Conservation (phyloP, 1,140 invertebrate genomes). For the Sipha flava region DNA sequence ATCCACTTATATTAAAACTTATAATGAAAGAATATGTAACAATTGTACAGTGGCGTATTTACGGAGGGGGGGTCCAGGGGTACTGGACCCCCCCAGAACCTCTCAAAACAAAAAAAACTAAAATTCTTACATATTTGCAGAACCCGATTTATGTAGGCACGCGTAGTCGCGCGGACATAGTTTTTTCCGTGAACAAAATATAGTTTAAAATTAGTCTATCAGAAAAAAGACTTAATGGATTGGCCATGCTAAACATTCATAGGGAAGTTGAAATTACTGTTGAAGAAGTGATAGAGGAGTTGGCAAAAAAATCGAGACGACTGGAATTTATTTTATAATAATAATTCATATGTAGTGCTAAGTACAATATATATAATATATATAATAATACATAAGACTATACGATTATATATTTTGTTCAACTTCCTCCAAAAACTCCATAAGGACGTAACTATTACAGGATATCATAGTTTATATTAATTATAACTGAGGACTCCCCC, state of each 20-base stretch:
- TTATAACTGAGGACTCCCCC: not conserved
- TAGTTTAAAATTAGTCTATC: too few relatives aligned
- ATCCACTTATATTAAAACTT: too few relatives aligned
- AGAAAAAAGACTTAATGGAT: not conserved
- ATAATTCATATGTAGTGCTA: not conserved
- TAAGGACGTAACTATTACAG: not conserved
- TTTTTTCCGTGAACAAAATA: too few relatives aligned
- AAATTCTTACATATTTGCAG: too few relatives aligned
- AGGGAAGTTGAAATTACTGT: not conserved
- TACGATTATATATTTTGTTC: not conserved
- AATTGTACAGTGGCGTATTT: too few relatives aligned
- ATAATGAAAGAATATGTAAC: too few relatives aligned
- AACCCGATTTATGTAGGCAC: too few relatives aligned
- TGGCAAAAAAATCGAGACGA: not conserved
- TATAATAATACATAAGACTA: not conserved
- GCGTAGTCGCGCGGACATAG: too few relatives aligned
- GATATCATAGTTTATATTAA: not conserved
- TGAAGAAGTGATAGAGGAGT: not conserved
- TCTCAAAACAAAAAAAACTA: too few relatives aligned
- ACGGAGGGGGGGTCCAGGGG: too few relatives aligned
- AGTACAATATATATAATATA: too few relatives aligned
- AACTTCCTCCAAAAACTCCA: not conserved
- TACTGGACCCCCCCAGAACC: too few relatives aligned
- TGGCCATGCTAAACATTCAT: not conserved
- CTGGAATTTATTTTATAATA: not conserved